Percentiles rank a stretch among this genome's conserved stretches.
phyloP scores from a whole-genome alignment of 2,113 vertebrate genomes.

The Okapia johnstoni region DNA sequence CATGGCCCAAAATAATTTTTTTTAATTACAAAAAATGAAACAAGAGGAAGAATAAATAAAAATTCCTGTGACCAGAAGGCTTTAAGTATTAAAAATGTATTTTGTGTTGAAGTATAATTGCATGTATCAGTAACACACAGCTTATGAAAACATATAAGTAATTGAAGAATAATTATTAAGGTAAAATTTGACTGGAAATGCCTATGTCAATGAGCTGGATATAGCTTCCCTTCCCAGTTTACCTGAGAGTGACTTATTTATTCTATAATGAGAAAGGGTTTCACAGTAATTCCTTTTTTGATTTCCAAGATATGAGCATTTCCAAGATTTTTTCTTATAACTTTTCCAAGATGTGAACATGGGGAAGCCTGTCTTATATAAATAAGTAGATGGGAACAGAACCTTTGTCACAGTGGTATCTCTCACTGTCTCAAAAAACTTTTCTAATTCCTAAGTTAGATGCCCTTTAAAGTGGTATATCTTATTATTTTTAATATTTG shows the following conservation, averaged over 20 bases:
- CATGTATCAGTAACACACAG: not conserved
- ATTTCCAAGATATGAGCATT: not conserved
- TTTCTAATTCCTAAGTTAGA: not conserved
- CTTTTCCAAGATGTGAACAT: not conserved
- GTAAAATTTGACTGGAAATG: not conserved
- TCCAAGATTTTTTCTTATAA: not conserved
- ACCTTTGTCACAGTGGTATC: not conserved
- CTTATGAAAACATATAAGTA: not conserved
- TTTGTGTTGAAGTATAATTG: not conserved
- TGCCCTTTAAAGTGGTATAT: not conserved
- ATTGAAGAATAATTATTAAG: not conserved
- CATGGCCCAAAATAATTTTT: not conserved
- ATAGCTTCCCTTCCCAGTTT: not conserved
- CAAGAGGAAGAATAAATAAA: not conserved
- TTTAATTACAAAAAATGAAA: not conserved
- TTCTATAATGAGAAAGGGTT: not conserved
- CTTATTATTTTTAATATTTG: not conserved
- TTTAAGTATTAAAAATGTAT: not conserved
- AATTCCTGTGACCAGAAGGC: not conserved
- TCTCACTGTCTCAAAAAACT: not conserved
- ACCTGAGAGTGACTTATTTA: not conserved
- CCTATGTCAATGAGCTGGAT: not conserved
- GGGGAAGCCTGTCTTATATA: not conserved
- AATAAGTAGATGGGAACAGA: not conserved
- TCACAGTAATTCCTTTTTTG: not conserved